Base-by-base conservation (phyloP, 2,797 vertebrate genomes). In the Cheirogaleus major region DNA sequence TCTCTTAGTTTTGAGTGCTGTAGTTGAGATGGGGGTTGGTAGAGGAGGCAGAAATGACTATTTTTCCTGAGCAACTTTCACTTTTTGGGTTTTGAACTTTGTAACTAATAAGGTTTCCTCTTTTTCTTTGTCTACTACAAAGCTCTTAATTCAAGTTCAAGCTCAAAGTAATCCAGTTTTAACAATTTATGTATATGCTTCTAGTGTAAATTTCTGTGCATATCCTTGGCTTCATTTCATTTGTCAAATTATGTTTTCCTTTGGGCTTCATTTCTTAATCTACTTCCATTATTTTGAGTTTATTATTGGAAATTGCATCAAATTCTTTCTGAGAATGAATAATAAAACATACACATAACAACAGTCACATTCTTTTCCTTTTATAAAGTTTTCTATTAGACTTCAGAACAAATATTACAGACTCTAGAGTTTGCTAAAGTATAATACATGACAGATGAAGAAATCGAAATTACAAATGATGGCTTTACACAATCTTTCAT, bases 271-370 rank as follows among this genome's bases (percentile, higher is more conserved):
- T 78, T 96, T 87, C 22, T 91, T 87, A 57, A 50, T 65, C 52
- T 57, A n/a, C 22, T 63, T 91, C n/a, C 2, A 65, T 86, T 87
- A 93, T 65, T 91, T 93, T 83, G 13, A 61, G 81, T 78, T 93
- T 91, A 70, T 63, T 82, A 43, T 72, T 83, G 15, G 18, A 93
- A 83, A 75, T 20, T 50, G 4, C 5, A 43, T 72, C 35, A 78
- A 20, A 23, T 83, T 95, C 27, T 70, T 86, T 27, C 35, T 41
- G 23, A 23, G 38, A 86, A 41, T 35, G 27, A 91, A 38, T 63
- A 93, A 57, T n/a, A 91, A 87, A 6, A 38, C 15, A 48, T 32
- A 30, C 23, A 32, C 32, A 18, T 70, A 63, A 70, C 0, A 90
- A 22, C 9, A 86, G 22, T 63, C 63, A 17, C 25, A 41, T 55